Evolutionary conservation across 2,797 vertebrate genomes (phyloP), one percentile per base, ranked within the genome.

Genomic region (Percopsis omiscomaycus): DNA sequence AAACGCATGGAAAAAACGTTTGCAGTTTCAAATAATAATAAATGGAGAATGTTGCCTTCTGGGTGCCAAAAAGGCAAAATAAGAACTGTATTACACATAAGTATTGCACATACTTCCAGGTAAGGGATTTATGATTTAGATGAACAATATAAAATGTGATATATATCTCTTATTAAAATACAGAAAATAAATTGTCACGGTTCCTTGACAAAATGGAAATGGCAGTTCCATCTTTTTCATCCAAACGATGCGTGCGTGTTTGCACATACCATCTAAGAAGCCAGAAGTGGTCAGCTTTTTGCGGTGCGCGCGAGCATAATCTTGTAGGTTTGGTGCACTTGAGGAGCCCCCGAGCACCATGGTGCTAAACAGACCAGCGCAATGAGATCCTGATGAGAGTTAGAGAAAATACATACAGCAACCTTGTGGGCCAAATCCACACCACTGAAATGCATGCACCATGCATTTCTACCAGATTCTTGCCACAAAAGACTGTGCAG

Each of bases 181-280:
- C 16, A 47, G 52, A 59, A 62, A 66, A 13, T 12, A 44, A 73
- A 67, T 72, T 76, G 81, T 79, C 77, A 89, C 77, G 82, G 79
- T 84, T 88, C 86, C 82, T 78, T 64, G 27, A 28, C 5, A n/a
- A 51, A 47, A 54, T 44, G 69, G 67, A 59, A 63, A 64, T 63
- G 64, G 30, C 15, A 5, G 29, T 32, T 75, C 77, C 64, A 78
- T 74, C 64, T 77, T 64, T 70, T 62, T 66, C 14, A 16, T 62
- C 49, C 55, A 56, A 66, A 77, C 75, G 78, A 86, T 92, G 89
- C 92, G 92, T 91, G 91, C 90, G 83, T 86, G 89, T 92, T 90
- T 92, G 94, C 94, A 95, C 95, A 94, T 96, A 96, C 94, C 95
- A 95, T 96, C 94, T 93, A 95, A 90, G 94, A 94, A 95, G 94